Evolutionary conservation across 1,140 invertebrate genomes (phyloP), one percentile per base, ranked within the genome.

Genomic region (Ceratosolen fusciceps): DNA sequence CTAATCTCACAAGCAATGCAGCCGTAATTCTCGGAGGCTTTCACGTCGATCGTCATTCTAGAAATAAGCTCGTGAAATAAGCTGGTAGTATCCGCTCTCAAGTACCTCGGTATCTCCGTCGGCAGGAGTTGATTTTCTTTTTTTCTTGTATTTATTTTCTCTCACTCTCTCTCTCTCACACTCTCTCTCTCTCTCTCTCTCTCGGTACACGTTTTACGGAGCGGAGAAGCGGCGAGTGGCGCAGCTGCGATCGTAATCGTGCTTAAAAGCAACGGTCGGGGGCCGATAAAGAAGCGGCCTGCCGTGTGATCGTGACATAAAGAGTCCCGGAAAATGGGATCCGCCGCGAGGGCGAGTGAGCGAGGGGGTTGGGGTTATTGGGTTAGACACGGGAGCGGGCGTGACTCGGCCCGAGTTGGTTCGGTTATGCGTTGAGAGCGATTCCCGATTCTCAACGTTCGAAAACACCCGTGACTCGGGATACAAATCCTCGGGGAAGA

Each of bases 401-500:
- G 31, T 43, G n/a, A 31, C 56, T 12, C 56, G n/a, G 34, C 37
- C 34, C 19, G n/a, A 19, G 71, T 56, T n/a, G 31, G 31, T 37
- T 56, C 31, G 31, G 31, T 37, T 56, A 8, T 60, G 29, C 19
- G 47, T 39, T 47, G 39, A 37, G 39, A 37, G 56, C 39, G n/a
- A 37, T 3, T 5, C 10, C 10, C 82, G 82, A 84, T 81, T 85
- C 86, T 88, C 84, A 62, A 76, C 83, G 82, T 83, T 84, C 86
- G 87, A 70, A 67, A 85, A 86, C 87, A 85, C 81, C 82, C 85
- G 86, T 89, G 85, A 88, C 86, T 87, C 81, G 80, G 83, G 88
- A 87, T 86, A 85, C 85, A 85, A 87, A 88, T 87, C 87, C 87
- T 84, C 65, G 70, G 86, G 85, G 87, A 88, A 76, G 24, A 2